Base-by-base conservation (phyloP, 2,113 vertebrate species). In the Alligator sinensis region DNA sequence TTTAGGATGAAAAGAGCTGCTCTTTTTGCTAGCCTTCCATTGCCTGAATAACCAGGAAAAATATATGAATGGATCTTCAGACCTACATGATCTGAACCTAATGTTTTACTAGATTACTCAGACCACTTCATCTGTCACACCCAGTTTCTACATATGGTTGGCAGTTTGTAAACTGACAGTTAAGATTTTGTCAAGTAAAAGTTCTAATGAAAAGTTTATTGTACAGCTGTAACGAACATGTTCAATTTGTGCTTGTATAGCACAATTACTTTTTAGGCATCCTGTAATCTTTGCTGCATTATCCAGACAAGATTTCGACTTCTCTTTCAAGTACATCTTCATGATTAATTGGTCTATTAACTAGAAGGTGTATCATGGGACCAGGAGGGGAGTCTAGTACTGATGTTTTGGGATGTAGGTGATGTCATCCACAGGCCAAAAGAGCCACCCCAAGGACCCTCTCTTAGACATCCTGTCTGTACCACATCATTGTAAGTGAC, bases 311-410 rank as follows among this genome's bases (percentile, higher is more conserved):
- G 93, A 92, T 92, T 88, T 95, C 86, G 61, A 88, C 83, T 97
- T 97, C 92, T 64, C 86, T 95, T 97, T 87, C 91, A 97, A 95
- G 90, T 92, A 79, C 84, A 91, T 97, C 90, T 95, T 97, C 80
- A 24, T 97, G 96, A 96, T 95, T 97, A 94, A 97, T 97, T 96
- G 94, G 91, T 59, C 96, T 97, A 58, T 97, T 98, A 98, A 90
- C 89, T 94, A 76, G 94, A 96, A 96, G 95, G 79, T 95, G 82
- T 91, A 92, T 93, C 92, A 11, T 92, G 88, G 58, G 93, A 87
- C 93, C 87, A 94, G 90, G 91, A 96, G 90, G 86, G 57, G 92
- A 88, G 79, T 90, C 59, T 72, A 78, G 84, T 68, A 55, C 61
- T 91, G 91, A 93, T 96, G 88, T 80, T 96, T 94, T 92, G 90